phyloP scores from a whole-genome alignment of 1,140 invertebrate genomes.

The Sinella curviseta region DNA sequence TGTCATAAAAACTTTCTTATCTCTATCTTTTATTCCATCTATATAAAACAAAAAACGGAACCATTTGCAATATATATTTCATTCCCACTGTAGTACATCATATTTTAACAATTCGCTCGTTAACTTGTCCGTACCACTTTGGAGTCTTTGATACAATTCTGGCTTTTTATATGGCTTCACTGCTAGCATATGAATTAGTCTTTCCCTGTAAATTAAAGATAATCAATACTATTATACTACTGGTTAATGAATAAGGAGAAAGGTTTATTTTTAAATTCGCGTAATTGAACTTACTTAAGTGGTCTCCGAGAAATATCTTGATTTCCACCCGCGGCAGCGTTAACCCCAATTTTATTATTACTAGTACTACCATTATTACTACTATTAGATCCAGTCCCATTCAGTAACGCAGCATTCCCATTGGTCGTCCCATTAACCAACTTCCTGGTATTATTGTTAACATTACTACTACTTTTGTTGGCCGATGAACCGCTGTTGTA shows the following conservation, averaged over 20 bases:
- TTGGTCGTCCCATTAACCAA: not conserved
- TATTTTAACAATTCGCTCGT: not conserved
- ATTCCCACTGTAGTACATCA: not conserved
- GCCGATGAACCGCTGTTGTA: conserved; percentile 3
- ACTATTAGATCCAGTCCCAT: not conserved
- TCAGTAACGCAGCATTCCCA: not conserved
- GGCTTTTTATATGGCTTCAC: conserved; percentile 89
- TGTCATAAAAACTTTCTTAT: conserved; percentile 70
- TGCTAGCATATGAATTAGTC: conserved; percentile 88
- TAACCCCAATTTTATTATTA: not conserved
- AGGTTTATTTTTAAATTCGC: conserved; percentile 7
- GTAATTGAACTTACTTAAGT: not conserved
- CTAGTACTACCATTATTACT: not conserved
- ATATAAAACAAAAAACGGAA: conserved; percentile 52
- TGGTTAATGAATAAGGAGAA: too few relatives aligned
- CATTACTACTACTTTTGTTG: not conserved
- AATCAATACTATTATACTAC: not conserved
- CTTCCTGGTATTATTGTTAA: not conserved
- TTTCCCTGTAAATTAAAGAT: conserved; percentile 65
- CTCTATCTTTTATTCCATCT: conserved; percentile 85
- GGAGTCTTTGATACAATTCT: conserved; percentile 77
- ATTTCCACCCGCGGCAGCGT: not conserved
- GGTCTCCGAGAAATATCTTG: conserved; percentile 36
- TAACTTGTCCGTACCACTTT: conserved; percentile 64
- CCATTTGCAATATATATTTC: too few relatives aligned